phyloP scores from a whole-genome alignment of 2,888 invertebrate genomes.

The Acleris holmiana region DNA sequence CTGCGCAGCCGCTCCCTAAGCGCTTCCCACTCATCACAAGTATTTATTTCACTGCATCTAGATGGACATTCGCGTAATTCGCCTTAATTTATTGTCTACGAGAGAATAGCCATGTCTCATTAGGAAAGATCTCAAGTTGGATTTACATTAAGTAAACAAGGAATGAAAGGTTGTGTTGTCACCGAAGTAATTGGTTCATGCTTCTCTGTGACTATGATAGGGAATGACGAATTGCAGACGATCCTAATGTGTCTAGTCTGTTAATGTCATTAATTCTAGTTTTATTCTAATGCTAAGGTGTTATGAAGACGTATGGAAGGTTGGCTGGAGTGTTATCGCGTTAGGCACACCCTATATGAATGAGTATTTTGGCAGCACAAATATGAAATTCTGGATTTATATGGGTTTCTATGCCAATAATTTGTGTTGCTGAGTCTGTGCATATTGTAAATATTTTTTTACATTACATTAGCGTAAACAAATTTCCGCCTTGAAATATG shows the following conservation, averaged over 20 bases:
- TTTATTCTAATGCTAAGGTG: conserved; percentile 46
- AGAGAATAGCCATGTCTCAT: conserved; percentile 51
- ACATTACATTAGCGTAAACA: conserved; percentile 57
- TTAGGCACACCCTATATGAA: conserved; percentile 64
- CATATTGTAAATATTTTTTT: conserved; percentile 79
- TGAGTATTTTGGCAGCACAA: conserved; percentile 46
- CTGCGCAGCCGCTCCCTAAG: conserved; percentile 56
- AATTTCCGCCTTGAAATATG: conserved; percentile 79
- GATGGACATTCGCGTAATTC: conserved; percentile 38
- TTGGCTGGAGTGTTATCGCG: conserved; percentile 56
- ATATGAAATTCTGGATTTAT: conserved; percentile 23
- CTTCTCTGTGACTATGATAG: conserved; percentile 36
- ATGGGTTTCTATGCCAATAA: conserved; percentile 57
- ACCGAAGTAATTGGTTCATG: conserved; percentile 24
- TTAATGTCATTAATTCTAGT: conserved; percentile 69
- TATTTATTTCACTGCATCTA: conserved; percentile 65
- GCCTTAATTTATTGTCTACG: conserved; percentile 51
- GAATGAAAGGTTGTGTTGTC: conserved; percentile 36
- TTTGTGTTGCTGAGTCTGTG: conserved; percentile 71
- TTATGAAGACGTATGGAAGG: conserved; percentile 55
- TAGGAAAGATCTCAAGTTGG: conserved; percentile 65
- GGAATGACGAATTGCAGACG: conserved; percentile 63
- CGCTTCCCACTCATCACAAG: conserved; percentile 68
- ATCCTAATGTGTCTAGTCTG: conserved; percentile 73
- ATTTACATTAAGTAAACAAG: conserved; percentile 52